phyloP scores from a whole-genome alignment of 2,888 invertebrate species.

The Pandemis cinnamomeana region DNA sequence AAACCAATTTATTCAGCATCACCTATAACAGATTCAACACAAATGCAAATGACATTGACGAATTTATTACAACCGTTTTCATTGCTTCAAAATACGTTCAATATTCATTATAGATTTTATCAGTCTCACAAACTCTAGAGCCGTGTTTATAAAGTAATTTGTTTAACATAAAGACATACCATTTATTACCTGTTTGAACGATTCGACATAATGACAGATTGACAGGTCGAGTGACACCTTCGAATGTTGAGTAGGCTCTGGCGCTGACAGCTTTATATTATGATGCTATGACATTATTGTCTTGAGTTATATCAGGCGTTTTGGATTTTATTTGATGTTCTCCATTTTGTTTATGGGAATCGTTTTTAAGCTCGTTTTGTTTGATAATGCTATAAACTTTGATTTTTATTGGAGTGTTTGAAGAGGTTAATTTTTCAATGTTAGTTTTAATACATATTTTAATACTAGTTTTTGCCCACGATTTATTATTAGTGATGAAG shows the following conservation, averaged over 20 bases:
- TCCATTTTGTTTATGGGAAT: neutral
- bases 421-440: no score
- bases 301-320: conserved; percentile 20
- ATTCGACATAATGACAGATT: conserved; percentile 20
- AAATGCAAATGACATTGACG: conserved; percentile 9
- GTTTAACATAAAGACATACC: conserved; percentile 30
- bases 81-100: conserved; percentile 13
- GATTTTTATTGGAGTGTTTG: neutral
- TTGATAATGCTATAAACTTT: neutral
- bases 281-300: conserved; percentile 15
- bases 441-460: no score
- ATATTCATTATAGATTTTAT: conserved; percentile 29
- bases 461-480: no score
- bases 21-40: neutral
- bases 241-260: conserved; percentile 18
- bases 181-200: conserved; percentile 24
- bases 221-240: conserved; percentile 11
- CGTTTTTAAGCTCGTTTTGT: neutral
- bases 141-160: conserved; percentile 34
- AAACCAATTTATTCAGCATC: neutral
- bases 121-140: conserved; percentile 13
- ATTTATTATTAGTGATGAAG: no score
- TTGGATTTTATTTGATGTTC: conserved; percentile 15
- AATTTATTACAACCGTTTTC: neutral
- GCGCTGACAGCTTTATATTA: conserved; percentile 26